These are phyloP conservation scores for Drosophila neocordata DNA, from an alignment of 1,140 invertebrate species.

Conservation along the genomic window DNA sequence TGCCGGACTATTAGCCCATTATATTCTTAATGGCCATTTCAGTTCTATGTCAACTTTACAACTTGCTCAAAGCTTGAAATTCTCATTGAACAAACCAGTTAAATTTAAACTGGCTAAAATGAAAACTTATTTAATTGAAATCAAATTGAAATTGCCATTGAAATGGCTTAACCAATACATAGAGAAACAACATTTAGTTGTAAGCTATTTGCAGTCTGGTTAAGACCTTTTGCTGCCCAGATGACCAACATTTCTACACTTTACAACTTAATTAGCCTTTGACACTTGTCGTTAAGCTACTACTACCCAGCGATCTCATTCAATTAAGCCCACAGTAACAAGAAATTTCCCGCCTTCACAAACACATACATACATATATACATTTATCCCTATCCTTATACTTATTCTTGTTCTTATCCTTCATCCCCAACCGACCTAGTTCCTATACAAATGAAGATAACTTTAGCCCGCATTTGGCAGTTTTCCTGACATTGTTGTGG, in stretches of 20 bases:
- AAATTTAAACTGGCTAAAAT: too few relatives aligned
- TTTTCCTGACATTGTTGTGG: slow-evolving; percentile 37
- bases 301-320: background rate
- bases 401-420: too few relatives aligned
- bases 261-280: slow-evolving; percentile 20
- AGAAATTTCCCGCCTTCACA: background rate
- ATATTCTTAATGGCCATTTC: too few relatives aligned
- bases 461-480: slow-evolving; percentile 19
- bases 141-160: background rate
- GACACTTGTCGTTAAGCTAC: slow-evolving; percentile 4
- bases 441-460: slow-evolving; percentile 1
- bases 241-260: background rate
- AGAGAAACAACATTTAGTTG: too few relatives aligned
- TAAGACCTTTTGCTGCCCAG: background rate
- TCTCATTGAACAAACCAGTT: too few relatives aligned
- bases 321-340: background rate
- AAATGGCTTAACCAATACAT: background rate
- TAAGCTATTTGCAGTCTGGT: background rate
- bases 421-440: slow-evolving; percentile 1
- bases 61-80: too few relatives aligned
- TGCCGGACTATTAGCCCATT: too few relatives aligned
- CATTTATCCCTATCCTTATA: background rate
- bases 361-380: background rate
- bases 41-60: too few relatives aligned
- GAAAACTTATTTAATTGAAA: too few relatives aligned